Percentiles rank a stretch among this genome's conserved stretches.
These are phyloP conservation scores for Falco punctatus DNA, from an alignment of 2,113 vertebrate species.

Conservation along the genomic window DNA sequence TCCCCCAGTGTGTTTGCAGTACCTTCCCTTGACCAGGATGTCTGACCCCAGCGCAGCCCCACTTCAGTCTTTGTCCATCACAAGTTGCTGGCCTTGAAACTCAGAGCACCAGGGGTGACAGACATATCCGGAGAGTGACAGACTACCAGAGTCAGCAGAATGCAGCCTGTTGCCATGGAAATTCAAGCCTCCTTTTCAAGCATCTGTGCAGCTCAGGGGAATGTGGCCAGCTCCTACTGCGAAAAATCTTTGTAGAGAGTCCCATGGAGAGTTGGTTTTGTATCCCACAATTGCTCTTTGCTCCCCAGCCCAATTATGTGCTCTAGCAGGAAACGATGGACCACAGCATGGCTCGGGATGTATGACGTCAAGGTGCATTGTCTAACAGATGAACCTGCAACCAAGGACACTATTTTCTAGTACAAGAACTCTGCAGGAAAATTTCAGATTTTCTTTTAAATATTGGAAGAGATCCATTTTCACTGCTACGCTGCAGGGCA, in stretches of 20 bases:
- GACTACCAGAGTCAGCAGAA: slow-evolving; percentile 47
- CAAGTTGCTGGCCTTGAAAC: slow-evolving; percentile 11
- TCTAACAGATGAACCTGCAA: not conserved
- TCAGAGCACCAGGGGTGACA: not conserved
- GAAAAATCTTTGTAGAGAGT: not conserved
- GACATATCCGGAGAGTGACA: slow-evolving; percentile 22
- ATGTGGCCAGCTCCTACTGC: not conserved
- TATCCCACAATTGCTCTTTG: not conserved
- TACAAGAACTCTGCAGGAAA: not conserved
- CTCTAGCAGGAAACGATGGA: not conserved
- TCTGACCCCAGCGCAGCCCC: not conserved
- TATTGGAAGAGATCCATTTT: not conserved
- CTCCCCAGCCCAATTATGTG: not conserved
- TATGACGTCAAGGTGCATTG: not conserved
- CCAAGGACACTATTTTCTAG: not conserved
- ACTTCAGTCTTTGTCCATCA: not conserved
- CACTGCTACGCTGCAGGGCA: not conserved
- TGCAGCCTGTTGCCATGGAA: slow-evolving; percentile 68
- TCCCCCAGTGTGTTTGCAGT: accelerated
- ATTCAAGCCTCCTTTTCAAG: slow-evolving; percentile 41
- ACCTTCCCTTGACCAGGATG: not conserved
- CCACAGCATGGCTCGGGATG: not conserved
- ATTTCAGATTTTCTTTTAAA: not conserved
- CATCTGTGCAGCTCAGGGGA: slow-evolving; percentile 23
- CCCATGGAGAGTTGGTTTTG: not conserved